Evolutionary conservation across 2,113 vertebrate genomes (phyloP).

Genomic region (Mesoclemmys tuberculata): DNA sequence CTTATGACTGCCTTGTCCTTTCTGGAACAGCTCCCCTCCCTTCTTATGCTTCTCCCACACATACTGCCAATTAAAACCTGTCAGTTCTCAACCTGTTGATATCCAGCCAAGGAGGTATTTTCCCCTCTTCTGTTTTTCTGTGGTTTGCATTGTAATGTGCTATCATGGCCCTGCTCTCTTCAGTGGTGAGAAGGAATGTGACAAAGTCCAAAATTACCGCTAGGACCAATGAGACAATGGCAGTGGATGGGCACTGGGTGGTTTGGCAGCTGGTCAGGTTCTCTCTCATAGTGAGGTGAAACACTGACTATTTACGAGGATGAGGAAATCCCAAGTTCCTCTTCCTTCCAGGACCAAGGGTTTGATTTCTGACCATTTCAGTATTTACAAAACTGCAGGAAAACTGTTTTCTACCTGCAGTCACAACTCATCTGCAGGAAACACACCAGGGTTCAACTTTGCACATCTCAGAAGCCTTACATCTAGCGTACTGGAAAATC

Average conservation of each 20-base stretch:
- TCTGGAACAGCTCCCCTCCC: background rate
- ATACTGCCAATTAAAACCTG: background rate
- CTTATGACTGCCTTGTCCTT: background rate
- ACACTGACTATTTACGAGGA: background rate
- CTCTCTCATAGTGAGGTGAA: background rate
- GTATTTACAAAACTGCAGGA: background rate
- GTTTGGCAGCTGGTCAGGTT: background rate
- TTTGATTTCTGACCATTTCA: background rate
- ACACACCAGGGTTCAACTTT: background rate
- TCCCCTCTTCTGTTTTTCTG: background rate
- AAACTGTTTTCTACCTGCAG: background rate
- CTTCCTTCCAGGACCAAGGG: background rate
- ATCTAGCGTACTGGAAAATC: background rate
- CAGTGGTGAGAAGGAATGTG: background rate
- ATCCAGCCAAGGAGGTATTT: background rate
- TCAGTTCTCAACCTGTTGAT: background rate
- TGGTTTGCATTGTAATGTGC: background rate
- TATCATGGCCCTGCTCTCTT: background rate
- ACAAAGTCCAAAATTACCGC: background rate
- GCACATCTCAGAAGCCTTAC: background rate
- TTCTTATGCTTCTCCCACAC: background rate
- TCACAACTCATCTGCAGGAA: accelerated
- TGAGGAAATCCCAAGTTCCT: background rate
- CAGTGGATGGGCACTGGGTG: background rate
- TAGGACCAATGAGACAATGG: background rate